A percentile compares a stretch with the other conserved stretches of the same genome.
Evolutionary conservation across 2,113 vertebrate species (phyloP).

Genomic region (Oplegnathus fasciatus): DNA sequence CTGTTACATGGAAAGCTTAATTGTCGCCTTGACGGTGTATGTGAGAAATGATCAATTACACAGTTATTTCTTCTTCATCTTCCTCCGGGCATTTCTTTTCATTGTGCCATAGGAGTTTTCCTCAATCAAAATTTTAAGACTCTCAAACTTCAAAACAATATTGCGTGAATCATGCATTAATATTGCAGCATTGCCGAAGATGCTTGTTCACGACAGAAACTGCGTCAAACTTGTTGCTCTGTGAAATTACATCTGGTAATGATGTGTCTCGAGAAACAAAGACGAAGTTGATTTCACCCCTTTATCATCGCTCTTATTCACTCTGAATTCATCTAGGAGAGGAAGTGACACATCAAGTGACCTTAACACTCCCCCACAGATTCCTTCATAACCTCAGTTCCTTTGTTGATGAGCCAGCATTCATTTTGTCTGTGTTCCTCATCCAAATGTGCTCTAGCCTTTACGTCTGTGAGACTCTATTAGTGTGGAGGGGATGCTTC

Average conservation of each 20-base stretch:
- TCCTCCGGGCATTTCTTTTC: not conserved
- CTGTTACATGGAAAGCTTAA: not conserved
- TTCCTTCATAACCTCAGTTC: constrained; percentile 40
- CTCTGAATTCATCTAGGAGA: constrained; percentile 33
- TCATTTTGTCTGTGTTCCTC: constrained; percentile 24
- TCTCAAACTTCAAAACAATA: not conserved
- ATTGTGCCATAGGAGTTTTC: not conserved
- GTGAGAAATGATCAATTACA: not conserved
- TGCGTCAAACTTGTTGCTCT: constrained; percentile 14
- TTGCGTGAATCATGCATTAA: constrained; percentile 31
- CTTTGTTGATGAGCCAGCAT: constrained; percentile 27
- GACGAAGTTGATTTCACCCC: not conserved
- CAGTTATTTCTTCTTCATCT: not conserved
- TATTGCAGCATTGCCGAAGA: not conserved
- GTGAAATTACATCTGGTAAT: constrained; percentile 12
- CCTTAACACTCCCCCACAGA: constrained; percentile 55
- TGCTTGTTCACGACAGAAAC: not conserved
- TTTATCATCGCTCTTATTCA: constrained; percentile 34
- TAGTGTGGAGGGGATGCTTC: not conserved
- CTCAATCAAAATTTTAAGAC: not conserved
- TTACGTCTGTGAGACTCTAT: constrained; percentile 6
- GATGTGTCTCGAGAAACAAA: constrained; percentile 30
- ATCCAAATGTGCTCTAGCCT: not conserved
- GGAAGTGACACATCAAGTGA: constrained; percentile 62
- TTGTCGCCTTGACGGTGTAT: not conserved